phyloP scores from a whole-genome alignment of 2,797 vertebrate species.

The Hybognathus amarus region DNA sequence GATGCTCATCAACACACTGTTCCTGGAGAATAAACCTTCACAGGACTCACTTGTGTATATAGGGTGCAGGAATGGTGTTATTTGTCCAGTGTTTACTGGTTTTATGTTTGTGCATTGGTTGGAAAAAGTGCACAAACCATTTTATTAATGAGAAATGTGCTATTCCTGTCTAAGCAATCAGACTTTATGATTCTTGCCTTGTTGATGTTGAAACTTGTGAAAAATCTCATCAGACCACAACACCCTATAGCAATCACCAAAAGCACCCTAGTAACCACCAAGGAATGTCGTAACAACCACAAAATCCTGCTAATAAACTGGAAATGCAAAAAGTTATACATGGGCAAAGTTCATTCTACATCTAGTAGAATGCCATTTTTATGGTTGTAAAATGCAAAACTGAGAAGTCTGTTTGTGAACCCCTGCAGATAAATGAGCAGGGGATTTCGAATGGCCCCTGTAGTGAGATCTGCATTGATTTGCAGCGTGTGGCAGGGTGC shows the following conservation, averaged over 20 bases:
- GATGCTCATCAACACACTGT: constrained; percentile 18
- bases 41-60: not conserved
- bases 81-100: not conserved
- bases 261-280: no score
- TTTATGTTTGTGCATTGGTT: not conserved
- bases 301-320: not conserved
- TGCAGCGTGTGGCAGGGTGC: not conserved
- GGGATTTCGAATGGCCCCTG: constrained; percentile 8
- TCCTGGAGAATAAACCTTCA: constrained; percentile 14
- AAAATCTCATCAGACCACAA: not conserved
- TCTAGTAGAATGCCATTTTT: not conserved
- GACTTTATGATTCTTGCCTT: not conserved
- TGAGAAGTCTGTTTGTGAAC: constrained; percentile 1
- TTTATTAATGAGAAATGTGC: not conserved
- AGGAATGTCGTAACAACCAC: not conserved
- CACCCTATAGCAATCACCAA: not conserved
- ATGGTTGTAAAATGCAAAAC: not conserved
- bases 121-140: not conserved
- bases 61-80: not conserved
- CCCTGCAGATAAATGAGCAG: constrained; percentile 20
- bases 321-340: not conserved
- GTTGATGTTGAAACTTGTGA: not conserved
- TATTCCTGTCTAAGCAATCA: not conserved
- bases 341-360: not conserved
- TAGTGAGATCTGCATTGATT: constrained; percentile 51